Evolutionary conservation across 2,888 invertebrate species (phyloP), one percentile per base, ranked within the genome.

Genomic region (Mythimna albipuncta): DNA sequence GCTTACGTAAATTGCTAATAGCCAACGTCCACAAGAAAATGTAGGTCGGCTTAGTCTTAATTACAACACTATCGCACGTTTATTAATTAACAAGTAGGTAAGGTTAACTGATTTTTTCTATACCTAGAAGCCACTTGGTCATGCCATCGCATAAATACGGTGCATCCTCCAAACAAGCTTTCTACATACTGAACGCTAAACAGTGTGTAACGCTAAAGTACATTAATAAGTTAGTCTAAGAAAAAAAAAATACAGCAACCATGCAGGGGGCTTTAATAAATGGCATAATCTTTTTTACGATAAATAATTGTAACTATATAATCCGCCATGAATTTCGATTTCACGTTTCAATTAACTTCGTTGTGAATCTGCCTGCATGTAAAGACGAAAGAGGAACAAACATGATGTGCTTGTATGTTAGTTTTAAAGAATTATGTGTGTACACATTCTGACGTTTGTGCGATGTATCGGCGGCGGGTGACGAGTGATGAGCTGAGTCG

Each of bases 361-460:
- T 16, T 57, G 44, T 26, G 19, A 35, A 70, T 57, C 6, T 72
- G 47, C 3, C 0, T 35, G 4, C 55, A 47, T 1, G 0, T 21
- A 13, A 21, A 21, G 47, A 44, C 19, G 26, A n/a, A 44, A 71
- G 10, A n/a, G n/a, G 11, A 50, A 71, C 38, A 50, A 50, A 58
- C 47, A 58, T 38, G 44, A 38, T 57, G 57, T 32, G 26, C 50
- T 32, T 41, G 54, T 61, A 35, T 70, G 71, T 70, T 47, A 71
- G 44, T 38, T 70, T 72, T 69, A 78, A 77, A 72, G 72, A 77
- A 72, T 72, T 79, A 75, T 72, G 75, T 75, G 61, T 81, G 72
- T 66, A 72, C 55, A 64, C 59, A 76, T 67, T 66, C 68, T 64
- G 69, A 65, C 69, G 44, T 44, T 69, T 66, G 66, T 47, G 41